A percentile compares a stretch with the other conserved stretches of the same genome.
Conservation (phyloP, 2,113 vertebrate genomes). For the Oxygymnocypris stewartii region DNA sequence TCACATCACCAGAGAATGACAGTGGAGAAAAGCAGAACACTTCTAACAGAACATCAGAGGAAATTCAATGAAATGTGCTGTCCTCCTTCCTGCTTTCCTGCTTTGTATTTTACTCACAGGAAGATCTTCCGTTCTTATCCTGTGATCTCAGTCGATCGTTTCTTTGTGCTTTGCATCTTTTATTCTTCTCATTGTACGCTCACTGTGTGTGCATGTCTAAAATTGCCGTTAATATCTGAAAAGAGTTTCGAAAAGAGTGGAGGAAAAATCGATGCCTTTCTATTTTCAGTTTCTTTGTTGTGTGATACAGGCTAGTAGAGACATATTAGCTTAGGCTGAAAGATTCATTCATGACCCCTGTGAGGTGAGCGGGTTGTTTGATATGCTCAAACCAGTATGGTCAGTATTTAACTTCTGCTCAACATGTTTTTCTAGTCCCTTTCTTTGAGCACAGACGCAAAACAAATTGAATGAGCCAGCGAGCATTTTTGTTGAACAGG, state of each 20-base stretch:
- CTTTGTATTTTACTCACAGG: neutral
- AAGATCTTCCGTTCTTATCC: neutral
- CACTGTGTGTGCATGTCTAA: neutral
- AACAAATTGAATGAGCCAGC: neutral
- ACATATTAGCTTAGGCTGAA: neutral
- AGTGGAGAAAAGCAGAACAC: neutral
- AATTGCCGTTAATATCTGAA: slow-evolving; percentile 4
- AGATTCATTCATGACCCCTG: neutral
- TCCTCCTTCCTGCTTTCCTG: neutral
- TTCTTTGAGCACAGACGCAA: neutral
- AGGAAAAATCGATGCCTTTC: neutral
- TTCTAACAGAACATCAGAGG: neutral
- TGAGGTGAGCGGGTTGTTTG: neutral
- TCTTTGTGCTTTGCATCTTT: neutral
- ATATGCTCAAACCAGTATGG: slow-evolving; percentile 2
- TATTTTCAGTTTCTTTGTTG: neutral
- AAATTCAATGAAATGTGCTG: neutral
- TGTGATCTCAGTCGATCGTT: neutral
- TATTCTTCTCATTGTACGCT: neutral
- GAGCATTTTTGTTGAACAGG: slow-evolving; percentile 12
- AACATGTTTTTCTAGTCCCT: neutral
- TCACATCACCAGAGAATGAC: slow-evolving; percentile 13
- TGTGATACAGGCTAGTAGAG: neutral
- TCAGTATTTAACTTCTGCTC: slow-evolving; percentile 3
- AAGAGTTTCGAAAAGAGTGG: slow-evolving; percentile 9